Conservation (phyloP, 2,113 vertebrate genomes). For the Siniperca chuatsi region DNA sequence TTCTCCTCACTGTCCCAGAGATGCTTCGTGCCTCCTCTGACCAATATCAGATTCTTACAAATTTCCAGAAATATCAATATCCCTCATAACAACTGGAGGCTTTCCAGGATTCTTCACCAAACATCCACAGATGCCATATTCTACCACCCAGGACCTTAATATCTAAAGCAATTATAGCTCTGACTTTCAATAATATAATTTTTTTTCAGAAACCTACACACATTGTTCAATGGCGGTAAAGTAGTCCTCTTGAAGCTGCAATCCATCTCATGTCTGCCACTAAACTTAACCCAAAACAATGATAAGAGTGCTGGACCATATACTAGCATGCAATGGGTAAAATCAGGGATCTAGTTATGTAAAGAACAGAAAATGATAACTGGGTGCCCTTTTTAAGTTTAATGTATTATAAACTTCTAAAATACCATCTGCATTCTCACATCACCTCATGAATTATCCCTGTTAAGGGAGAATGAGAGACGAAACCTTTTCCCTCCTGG, state of each 20-base stretch:
- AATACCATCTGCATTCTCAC: slow-evolving; percentile 29
- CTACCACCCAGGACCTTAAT: not conserved
- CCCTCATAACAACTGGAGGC: not conserved
- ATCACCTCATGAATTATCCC: slow-evolving; percentile 30
- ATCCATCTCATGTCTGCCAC: not conserved
- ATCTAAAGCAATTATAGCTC: no score
- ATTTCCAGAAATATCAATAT: not conserved
- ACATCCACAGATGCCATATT: not conserved
- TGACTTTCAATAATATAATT: not conserved
- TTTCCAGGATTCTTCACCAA: not conserved
- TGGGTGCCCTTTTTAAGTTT: not conserved
- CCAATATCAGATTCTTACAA: not conserved
- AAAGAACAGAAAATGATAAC: not conserved
- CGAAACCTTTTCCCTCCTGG: slow-evolving; percentile 19
- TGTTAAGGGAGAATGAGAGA: slow-evolving; percentile 20
- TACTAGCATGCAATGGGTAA: not conserved
- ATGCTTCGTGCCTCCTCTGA: no score
- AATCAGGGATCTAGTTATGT: not conserved
- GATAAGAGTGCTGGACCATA: not conserved
- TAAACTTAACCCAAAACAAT: not conserved
- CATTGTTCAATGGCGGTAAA: not conserved
- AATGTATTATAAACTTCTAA: slow-evolving; percentile 26
- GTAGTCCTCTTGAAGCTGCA: not conserved
- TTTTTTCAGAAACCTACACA: not conserved
- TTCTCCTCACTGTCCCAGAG: no score